Conservation (phyloP, 2,113 vertebrate genomes). For the Limanda limanda region DNA sequence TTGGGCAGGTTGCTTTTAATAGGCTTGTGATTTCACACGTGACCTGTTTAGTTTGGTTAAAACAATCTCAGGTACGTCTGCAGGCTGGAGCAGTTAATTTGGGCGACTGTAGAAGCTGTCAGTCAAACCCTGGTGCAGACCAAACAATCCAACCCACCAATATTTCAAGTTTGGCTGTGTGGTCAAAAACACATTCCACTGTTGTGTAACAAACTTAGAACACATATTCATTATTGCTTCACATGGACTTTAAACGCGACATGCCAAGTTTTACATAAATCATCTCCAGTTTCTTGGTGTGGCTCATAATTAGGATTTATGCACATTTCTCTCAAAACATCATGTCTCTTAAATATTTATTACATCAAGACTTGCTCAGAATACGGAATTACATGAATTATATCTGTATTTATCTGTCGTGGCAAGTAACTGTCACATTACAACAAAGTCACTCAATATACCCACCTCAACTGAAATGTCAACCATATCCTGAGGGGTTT, state of each 20-base stretch:
- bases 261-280: slow-evolving; percentile 18
- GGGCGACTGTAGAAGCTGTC: not conserved
- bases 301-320: not conserved
- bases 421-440: slow-evolving; percentile 34
- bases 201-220: not conserved
- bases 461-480: slow-evolving; percentile 63
- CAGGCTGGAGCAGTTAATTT: not conserved
- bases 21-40: not conserved
- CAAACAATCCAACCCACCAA: not conserved
- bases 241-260: not conserved
- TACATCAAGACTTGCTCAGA: not conserved
- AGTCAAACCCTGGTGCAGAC: not conserved
- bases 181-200: not conserved
- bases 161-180: not conserved
- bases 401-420: slow-evolving; percentile 1
- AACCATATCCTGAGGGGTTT: slow-evolving; percentile 51
- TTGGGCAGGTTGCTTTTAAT: not conserved
- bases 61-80: not conserved
- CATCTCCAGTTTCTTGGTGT: not conserved
- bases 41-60: not conserved
- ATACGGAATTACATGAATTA: slow-evolving; percentile 1
- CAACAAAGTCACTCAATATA: slow-evolving; percentile 48
- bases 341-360: slow-evolving; percentile 34
- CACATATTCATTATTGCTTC: not conserved
- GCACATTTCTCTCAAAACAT: slow-evolving; percentile 21